Percentiles rank a stretch among this genome's conserved stretches.
Evolutionary conservation across 1,140 invertebrate species (phyloP).

Genomic region (Nymphalis io): DNA sequence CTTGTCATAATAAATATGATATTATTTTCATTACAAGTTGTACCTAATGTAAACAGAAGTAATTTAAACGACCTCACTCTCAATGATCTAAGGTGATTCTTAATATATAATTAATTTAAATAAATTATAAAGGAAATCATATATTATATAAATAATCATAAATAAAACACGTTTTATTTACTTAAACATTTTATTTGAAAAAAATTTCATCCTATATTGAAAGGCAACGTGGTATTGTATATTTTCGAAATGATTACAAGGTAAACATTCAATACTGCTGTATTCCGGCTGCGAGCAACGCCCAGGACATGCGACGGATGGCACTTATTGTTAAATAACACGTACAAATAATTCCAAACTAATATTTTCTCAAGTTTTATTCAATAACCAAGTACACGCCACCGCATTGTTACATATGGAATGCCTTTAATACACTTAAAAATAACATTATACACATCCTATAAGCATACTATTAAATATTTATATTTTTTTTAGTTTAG

Average conservation of each 20-base stretch:
- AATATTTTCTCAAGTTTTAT: slow-evolving; percentile 53
- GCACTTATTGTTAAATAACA: slow-evolving; percentile 62
- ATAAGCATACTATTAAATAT: slow-evolving; percentile 64
- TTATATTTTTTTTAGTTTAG: slow-evolving; percentile 43
- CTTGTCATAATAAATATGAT: too few relatives aligned
- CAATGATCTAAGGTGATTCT: not conserved
- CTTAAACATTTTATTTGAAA: slow-evolving; percentile 79
- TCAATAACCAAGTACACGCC: slow-evolving; percentile 65
- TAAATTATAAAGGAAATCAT: not conserved
- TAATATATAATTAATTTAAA: not conserved
- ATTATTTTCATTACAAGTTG: too few relatives aligned
- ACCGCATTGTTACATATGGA: slow-evolving; percentile 76
- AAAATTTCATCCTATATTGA: slow-evolving; percentile 74
- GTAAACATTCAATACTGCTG: slow-evolving; percentile 55
- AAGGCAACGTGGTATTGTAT: slow-evolving; percentile 79
- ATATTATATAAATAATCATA: slow-evolving; percentile 10
- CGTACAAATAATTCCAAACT: slow-evolving; percentile 54
- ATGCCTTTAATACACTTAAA: slow-evolving; percentile 78
- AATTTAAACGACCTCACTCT: too few relatives aligned
- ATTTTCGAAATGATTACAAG: slow-evolving; percentile 69
- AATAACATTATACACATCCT: slow-evolving; percentile 71
- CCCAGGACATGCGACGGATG: slow-evolving; percentile 60
- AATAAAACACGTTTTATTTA: slow-evolving; percentile 73
- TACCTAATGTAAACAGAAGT: too few relatives aligned
- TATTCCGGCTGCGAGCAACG: slow-evolving; percentile 20